These are phyloP conservation scores for Halichoeres trimaculatus DNA, from an alignment of 2,113 vertebrate species.

Conservation along the genomic window DNA sequence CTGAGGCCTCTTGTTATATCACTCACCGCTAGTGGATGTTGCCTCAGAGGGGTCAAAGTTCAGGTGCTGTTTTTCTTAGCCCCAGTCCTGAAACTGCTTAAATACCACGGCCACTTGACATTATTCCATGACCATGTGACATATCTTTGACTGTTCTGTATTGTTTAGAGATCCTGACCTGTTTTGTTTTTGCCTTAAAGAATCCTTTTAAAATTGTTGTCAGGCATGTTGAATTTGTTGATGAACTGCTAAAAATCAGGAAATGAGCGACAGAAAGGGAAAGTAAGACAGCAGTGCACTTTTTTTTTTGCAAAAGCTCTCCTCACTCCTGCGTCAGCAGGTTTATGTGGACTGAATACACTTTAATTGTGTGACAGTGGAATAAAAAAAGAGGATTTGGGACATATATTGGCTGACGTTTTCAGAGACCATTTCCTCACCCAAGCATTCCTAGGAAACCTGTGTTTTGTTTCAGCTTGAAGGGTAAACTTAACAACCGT, in stretches of 20 bases:
- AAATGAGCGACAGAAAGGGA: not conserved
- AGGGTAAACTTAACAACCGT: too few relatives aligned
- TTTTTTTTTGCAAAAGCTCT: not conserved
- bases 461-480: too few relatives aligned
- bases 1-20: not conserved
- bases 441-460: too few relatives aligned
- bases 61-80: slow-evolving; percentile 25
- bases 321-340: slow-evolving; percentile 18
- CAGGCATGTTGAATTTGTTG: slow-evolving; percentile 68
- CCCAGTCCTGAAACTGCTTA: slow-evolving; percentile 42
- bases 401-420: too few relatives aligned
- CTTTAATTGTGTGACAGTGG: too few relatives aligned
- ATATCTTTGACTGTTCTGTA: slow-evolving; percentile 30
- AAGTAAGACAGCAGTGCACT: slow-evolving; percentile 32
- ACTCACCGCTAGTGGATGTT: slow-evolving; percentile 9
- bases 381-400: too few relatives aligned
- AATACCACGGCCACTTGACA: slow-evolving; percentile 63
- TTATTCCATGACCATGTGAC: slow-evolving; percentile 57
- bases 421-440: too few relatives aligned
- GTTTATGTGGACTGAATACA: not conserved
- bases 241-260: slow-evolving; percentile 51
- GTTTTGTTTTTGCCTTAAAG: slow-evolving; percentile 28
- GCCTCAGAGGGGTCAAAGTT: slow-evolving; percentile 48
- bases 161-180: slow-evolving; percentile 7
- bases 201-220: slow-evolving; percentile 28